Base-by-base conservation (phyloP, 53 echinoderm and acorn worm genomes). In the Paracentrotus lividus region DNA sequence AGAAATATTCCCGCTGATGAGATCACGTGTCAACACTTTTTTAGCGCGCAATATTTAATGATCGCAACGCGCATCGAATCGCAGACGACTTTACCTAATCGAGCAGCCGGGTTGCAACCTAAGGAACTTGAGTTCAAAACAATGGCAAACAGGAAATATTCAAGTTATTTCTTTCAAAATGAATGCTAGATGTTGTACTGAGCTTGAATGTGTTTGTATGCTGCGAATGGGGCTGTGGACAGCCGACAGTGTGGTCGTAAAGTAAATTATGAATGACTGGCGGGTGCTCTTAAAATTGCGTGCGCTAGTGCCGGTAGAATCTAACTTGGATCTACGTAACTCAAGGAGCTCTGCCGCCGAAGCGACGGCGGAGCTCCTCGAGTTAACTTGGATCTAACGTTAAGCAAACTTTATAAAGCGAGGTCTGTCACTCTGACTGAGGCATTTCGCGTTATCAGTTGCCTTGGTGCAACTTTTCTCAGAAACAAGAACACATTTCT, bases 91-190 rank as follows among this genome's bases (percentile, higher is more conserved):
- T 59, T 13, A 32, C 32, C 32, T 77, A n/a, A 77, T 77, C 77
- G 77, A 77, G 77, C 77, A 77, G 77, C 77, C 33, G 77, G 77
- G 77, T 77, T 77, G 77, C 77, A 77, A n/a, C n/a, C n/a, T n/a
- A 77, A 18, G 77, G 77, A 77, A 77, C 33, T 77, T 77, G 77
- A 77, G 77, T 77, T 77, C 33, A 77, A 77, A 77, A 29, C 33
- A 77, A 77, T 77, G 77, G 77, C 77, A 77, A 77, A 77, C 77
- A 77, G 77, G 77, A 32, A 77, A 77, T 77, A 77, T 77, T 77
- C 77, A 77, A 77, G 77, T 77, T 77, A 77, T 77, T 77, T 77
- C 77, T 77, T 77, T 77, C 77, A 77, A 77, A 77, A 77, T 77
- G 77, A 77, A 77, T 36, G 33, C 77, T 77, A 77, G 77, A 77